A percentile compares a stretch with the other conserved stretches of the same genome.
Conservation (phyloP, 2,888 invertebrate species). For the Argyra leucocephala region DNA sequence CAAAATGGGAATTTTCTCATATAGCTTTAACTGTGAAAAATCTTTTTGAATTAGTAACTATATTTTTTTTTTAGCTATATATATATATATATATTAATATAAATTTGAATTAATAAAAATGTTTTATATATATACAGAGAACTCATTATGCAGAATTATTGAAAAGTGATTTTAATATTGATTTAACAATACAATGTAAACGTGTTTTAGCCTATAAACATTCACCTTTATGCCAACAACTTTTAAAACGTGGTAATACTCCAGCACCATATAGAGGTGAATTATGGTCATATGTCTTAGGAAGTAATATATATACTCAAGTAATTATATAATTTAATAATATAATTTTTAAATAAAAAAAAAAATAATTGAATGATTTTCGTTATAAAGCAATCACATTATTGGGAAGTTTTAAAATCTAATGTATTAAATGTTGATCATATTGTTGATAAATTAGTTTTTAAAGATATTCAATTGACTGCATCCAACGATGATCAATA, state of each 20-base stretch:
- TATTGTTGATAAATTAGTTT: constrained; percentile 86
- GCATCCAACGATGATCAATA: constrained; percentile 97
- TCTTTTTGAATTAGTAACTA: constrained; percentile 67
- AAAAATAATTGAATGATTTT: constrained; percentile 28
- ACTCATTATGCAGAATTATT: constrained; percentile 37
- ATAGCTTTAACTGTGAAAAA: constrained; percentile 78
- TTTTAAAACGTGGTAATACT: constrained; percentile 54
- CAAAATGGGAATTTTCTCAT: constrained; percentile 77
- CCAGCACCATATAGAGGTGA: constrained; percentile 59
- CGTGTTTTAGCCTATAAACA: constrained; percentile 68
- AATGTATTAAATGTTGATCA: constrained; percentile 80
- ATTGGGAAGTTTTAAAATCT: constrained; percentile 72
- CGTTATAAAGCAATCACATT: constrained; percentile 52
- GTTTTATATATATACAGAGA: constrained; percentile 25
- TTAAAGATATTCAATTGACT: constrained; percentile 91
- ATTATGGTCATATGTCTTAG: constrained; percentile 80
- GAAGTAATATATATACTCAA: constrained; percentile 60
- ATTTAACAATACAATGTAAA: constrained; percentile 65
- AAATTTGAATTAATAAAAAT: too few species aligned
- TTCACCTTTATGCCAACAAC: constrained; percentile 83
- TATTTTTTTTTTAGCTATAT: constrained; percentile 8
- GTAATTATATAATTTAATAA: constrained; percentile 41
- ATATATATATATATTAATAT: too few species aligned
- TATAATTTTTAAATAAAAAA: constrained; percentile 7
- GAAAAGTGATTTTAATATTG: constrained; percentile 38